phyloP scores from a whole-genome alignment of 2,888 invertebrate genomes.

The Heteropelma amictum region DNA sequence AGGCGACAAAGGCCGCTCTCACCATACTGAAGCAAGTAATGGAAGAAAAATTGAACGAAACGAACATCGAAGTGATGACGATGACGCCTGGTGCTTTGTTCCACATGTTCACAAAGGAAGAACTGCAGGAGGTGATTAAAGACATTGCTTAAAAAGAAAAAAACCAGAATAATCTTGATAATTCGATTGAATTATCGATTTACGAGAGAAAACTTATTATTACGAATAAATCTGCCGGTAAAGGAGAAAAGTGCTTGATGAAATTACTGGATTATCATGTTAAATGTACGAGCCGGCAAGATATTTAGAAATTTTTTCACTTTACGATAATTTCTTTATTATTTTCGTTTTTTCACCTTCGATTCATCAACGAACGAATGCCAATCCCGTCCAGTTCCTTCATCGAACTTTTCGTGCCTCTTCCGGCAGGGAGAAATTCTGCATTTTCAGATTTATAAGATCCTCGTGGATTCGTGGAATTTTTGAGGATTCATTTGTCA shows the following conservation, averaged over 20 bases:
- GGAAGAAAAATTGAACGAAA: constrained; percentile 98
- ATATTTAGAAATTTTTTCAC: constrained; percentile 26
- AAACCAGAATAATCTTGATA: too few species aligned
- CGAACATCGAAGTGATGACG: constrained; percentile 98
- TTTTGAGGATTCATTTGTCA: too few species aligned
- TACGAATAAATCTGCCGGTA: constrained; percentile 36
- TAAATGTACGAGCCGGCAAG: constrained; percentile 37
- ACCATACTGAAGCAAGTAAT: constrained; percentile 99
- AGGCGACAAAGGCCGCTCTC: constrained; percentile 94
- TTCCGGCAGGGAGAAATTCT: not conserved
- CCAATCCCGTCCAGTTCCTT: not conserved
- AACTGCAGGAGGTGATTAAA: constrained; percentile 93
- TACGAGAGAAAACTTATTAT: constrained; percentile 13
- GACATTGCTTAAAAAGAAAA: constrained; percentile 81
- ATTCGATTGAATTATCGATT: constrained; percentile 21
- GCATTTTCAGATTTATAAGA: constrained; percentile 1
- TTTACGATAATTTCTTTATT: not conserved
- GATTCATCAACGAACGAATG: not conserved
- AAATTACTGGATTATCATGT: constrained; percentile 37
- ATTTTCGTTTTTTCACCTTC: not conserved
- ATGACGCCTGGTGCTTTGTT: constrained; percentile 91
- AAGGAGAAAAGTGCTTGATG: constrained; percentile 36
- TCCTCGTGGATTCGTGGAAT: constrained; percentile 49
- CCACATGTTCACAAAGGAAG: constrained; percentile 93
- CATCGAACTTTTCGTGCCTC: constrained; percentile 4